Base-by-base conservation (phyloP, 92 coral and sea anemone species). In the Metridium senile region DNA sequence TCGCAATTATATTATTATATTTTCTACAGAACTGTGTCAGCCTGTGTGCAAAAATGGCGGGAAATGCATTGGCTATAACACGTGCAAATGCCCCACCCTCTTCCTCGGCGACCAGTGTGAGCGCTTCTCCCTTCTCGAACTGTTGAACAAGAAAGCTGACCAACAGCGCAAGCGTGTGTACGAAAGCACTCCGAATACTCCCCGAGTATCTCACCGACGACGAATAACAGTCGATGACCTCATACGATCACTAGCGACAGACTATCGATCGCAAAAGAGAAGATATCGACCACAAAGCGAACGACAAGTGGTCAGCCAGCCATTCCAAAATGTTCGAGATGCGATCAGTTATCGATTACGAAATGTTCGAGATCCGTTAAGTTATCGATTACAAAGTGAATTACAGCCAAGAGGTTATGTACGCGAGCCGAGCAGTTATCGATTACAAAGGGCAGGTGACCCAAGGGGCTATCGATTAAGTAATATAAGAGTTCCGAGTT, bases 21-120 rank as follows among this genome's bases (percentile, higher is more conserved):
- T 30, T 8, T 29, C n/a, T 31, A 11, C 27, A 69, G 81, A 68
- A 64, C 33, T 74, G 35, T 91, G 97, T 33, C 19, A 45, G 2
- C 83, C 90, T 33, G 66, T 71, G 27, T 91, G 97, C 54, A 82
- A 85, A 71, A 91, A 91, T 79, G 97, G 97, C 33, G 97, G 97
- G 35, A 74, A 67, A 26, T 91, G 97, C 66, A 33, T 88, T 22
- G 84, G 86, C 21, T 71, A 81, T 11, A 82, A 80, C 73, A 66
- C 70, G 28, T 91, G 97, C 28, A 75, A 73, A 13, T 91, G 97
- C 72, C 90, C 97, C 65, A 64, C 93, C 33, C 83, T 85, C 65
- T 91, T 88, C 66, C 31, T 64, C 30, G 97, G 97, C 11, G 68
- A 58, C 22, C 84, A 74, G n/a, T 91, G 97, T 33, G 86, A 88